Conservation (phyloP, 2,113 vertebrate genomes). For the Myocastor coypus region DNA sequence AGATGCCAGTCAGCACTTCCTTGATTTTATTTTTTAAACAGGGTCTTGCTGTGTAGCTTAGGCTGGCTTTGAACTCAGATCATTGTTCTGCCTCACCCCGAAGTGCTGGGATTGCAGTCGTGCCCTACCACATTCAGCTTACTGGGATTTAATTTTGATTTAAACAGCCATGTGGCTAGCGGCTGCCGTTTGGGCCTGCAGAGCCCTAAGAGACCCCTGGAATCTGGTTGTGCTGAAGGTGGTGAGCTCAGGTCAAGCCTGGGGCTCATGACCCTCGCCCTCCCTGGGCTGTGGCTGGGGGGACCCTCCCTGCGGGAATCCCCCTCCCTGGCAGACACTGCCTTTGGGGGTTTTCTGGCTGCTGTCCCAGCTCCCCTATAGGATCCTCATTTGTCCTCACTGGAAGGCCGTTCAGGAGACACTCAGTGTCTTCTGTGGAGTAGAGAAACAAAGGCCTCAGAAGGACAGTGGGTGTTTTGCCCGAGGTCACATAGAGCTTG, state of each 20-base stretch:
- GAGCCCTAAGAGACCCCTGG: neutral
- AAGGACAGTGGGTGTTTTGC: neutral
- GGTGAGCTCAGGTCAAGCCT: neutral
- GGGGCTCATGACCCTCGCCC: neutral
- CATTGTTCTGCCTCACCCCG: neutral
- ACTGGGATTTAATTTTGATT: neutral
- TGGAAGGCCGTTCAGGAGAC: neutral
- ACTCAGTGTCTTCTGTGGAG: neutral
- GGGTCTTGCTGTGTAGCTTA: neutral
- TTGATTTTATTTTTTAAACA: neutral
- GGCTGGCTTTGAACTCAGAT: neutral
- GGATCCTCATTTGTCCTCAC: neutral
- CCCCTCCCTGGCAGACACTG: neutral
- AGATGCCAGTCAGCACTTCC: neutral
- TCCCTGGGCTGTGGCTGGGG: neutral
- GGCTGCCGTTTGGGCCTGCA: rapidly evolving
- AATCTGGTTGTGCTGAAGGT: neutral
- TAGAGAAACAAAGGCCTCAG: neutral
- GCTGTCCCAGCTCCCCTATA: neutral
- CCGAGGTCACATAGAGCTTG: neutral
- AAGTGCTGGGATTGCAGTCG: neutral
- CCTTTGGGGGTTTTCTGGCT: neutral
- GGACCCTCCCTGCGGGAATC: neutral
- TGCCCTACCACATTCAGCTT: neutral
- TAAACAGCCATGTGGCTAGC: neutral